A percentile compares a stretch with the other conserved stretches of the same genome.
phyloP scores from a whole-genome alignment of 2,113 vertebrate genomes.

The Alaudala cheleensis region DNA sequence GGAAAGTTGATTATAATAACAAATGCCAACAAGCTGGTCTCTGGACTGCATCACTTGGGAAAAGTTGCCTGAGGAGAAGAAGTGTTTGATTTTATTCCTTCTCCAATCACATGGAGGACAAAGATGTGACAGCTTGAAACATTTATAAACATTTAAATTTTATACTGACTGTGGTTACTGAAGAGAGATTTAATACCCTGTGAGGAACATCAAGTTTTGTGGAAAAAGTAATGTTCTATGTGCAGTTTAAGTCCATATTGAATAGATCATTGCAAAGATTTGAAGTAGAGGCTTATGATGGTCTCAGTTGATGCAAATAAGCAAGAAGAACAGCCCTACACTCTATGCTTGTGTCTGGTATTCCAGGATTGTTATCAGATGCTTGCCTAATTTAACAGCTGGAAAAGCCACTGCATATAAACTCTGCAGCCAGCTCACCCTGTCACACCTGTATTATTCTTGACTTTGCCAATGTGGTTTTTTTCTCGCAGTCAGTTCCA shows the following conservation, averaged over 20 bases:
- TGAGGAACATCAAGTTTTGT: background rate
- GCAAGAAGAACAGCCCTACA: background rate
- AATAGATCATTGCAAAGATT: background rate
- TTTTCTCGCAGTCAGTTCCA: background rate
- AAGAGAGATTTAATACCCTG: background rate
- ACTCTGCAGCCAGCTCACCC: background rate
- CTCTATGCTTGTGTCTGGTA: background rate
- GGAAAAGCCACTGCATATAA: background rate
- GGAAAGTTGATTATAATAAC: conserved; percentile 51
- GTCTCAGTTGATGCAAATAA: background rate
- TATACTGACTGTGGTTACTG: background rate
- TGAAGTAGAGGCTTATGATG: background rate
- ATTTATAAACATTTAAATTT: conserved; percentile 17
- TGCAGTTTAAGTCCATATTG: background rate
- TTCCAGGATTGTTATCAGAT: background rate
- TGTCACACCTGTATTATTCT: background rate
- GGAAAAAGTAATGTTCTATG: background rate
- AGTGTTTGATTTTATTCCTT: conserved; percentile 18
- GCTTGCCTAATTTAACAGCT: background rate
- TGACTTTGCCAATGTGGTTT: background rate
- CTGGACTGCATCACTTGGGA: conserved; percentile 30
- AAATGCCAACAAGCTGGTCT: conserved; percentile 19
- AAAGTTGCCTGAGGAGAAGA: conserved; percentile 39
- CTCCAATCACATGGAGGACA: background rate
- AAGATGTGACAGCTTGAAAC: conserved; percentile 36